Percentiles rank a stretch among this genome's conserved stretches.
Evolutionary conservation across 2,797 vertebrate species (phyloP).

Genomic region (Okamejei kenojei): DNA sequence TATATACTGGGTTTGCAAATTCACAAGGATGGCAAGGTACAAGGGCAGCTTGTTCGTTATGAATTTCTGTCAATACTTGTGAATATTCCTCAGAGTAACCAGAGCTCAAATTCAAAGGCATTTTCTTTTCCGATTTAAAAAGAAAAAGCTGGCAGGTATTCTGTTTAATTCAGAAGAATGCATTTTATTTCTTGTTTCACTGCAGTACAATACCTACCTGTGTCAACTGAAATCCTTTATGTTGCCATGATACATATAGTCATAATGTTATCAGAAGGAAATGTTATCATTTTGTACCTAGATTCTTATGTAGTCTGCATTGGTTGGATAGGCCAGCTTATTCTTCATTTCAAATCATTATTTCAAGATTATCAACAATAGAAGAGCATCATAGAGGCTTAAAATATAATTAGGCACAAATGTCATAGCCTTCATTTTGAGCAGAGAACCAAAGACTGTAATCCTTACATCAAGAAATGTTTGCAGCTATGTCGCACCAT

Average conservation of each 20-base stretch:
- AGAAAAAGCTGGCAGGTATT: not conserved
- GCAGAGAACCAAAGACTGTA: too few species aligned
- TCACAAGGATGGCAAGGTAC: not conserved
- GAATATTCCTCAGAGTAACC: not conserved
- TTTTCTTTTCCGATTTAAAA: conserved; percentile 4
- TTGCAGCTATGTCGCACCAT: too few species aligned
- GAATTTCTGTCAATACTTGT: conserved; percentile 25
- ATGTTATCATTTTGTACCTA: not conserved
- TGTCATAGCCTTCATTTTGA: not conserved
- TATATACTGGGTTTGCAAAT: not conserved
- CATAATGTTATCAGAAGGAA: conserved; percentile 1
- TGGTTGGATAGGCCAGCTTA: not conserved
- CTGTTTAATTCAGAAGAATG: conserved; percentile 29
- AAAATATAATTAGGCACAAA: not conserved
- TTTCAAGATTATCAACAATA: not conserved
- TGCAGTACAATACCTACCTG: not conserved
- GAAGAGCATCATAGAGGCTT: too few species aligned
- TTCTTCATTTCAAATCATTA: not conserved
- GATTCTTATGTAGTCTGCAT: not conserved
- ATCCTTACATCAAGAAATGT: not conserved
- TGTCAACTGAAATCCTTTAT: conserved; percentile 24
- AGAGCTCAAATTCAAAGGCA: not conserved
- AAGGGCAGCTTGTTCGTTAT: conserved; percentile 18
- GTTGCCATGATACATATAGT: not conserved
- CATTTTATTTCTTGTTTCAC: conserved; percentile 3